These are phyloP conservation scores for Cephalopholis sonnerati DNA, from an alignment of 2,113 vertebrate genomes.

Conservation along the genomic window DNA sequence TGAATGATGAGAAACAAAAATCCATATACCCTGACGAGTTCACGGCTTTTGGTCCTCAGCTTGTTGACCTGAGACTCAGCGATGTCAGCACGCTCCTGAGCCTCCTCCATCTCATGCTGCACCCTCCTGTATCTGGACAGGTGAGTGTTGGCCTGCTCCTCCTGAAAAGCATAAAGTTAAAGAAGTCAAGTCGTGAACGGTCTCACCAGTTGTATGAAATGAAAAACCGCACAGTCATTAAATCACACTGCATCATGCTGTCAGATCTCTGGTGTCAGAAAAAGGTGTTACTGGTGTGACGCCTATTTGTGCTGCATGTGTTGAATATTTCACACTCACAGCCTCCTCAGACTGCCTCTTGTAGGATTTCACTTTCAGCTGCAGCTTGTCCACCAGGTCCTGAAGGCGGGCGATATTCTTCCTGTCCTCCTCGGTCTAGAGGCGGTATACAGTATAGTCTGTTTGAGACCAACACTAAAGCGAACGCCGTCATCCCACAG, in stretches of 20 bases:
- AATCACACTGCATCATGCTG: conserved; percentile 1
- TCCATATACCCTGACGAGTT: conserved; percentile 61
- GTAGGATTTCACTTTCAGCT: conserved; percentile 87
- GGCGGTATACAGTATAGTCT: conserved; percentile 5
- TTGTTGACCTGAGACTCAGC: conserved; percentile 90
- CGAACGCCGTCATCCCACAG: neutral
- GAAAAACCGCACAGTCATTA: neutral
- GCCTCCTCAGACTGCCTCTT: conserved; percentile 85
- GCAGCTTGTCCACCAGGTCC: conserved; percentile 83
- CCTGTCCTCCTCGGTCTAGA: conserved; percentile 85
- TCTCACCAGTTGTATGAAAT: neutral
- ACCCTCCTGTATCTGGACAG: conserved; percentile 84
- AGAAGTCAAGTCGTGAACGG: neutral
- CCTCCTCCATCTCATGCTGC: conserved; percentile 89
- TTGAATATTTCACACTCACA: conserved; percentile 47
- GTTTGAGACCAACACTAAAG: conserved; percentile 26
- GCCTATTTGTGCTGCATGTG: conserved; percentile 24
- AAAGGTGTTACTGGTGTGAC: conserved; percentile 34
- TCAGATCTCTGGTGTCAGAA: conserved; percentile 16
- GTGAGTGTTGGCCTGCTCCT: conserved; percentile 80
- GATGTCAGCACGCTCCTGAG: conserved; percentile 88
- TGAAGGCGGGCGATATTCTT: conserved; percentile 79
- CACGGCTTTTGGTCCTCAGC: conserved; percentile 80
- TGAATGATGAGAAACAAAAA: neutral
- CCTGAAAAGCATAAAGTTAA: conserved; percentile 68